Percentiles rank a stretch among this genome's conserved stretches.
These are phyloP conservation scores for Actinemys pallida DNA, from an alignment of 2,113 vertebrate species.

Conservation along the genomic window DNA sequence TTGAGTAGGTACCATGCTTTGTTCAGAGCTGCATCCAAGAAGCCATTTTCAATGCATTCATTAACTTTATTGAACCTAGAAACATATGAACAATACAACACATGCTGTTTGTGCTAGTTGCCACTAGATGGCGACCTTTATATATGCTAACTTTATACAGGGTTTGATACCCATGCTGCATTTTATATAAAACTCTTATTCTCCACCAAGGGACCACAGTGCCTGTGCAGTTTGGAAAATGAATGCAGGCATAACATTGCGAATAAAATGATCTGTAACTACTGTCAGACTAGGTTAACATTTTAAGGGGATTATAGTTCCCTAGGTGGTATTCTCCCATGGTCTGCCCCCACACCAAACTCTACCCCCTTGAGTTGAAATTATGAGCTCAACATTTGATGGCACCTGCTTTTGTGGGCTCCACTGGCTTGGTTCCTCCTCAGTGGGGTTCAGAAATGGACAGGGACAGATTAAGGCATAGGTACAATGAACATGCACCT, in stretches of 20 bases:
- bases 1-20: background rate
- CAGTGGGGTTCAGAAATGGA: background rate
- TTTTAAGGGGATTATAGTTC: background rate
- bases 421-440: background rate
- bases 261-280: background rate
- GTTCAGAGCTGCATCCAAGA: background rate
- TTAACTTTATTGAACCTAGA: conserved; percentile 29
- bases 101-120: conserved; percentile 37
- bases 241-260: background rate
- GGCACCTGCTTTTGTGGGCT: background rate
- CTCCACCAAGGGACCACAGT: background rate
- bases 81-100: background rate
- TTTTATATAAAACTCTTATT: background rate
- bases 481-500: background rate
- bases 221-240: background rate
- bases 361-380: background rate
- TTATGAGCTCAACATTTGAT: background rate
- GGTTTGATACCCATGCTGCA: conserved; percentile 32
- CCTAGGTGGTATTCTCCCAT: background rate
- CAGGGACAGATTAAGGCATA: background rate
- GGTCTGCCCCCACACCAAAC: background rate
- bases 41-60: background rate
- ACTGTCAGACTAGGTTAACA: background rate
- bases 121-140: conserved; percentile 76
- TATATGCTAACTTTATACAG: conserved; percentile 59